These are phyloP conservation scores for Dinomys branickii DNA, from an alignment of 2,113 vertebrate genomes.

Conservation along the genomic window DNA sequence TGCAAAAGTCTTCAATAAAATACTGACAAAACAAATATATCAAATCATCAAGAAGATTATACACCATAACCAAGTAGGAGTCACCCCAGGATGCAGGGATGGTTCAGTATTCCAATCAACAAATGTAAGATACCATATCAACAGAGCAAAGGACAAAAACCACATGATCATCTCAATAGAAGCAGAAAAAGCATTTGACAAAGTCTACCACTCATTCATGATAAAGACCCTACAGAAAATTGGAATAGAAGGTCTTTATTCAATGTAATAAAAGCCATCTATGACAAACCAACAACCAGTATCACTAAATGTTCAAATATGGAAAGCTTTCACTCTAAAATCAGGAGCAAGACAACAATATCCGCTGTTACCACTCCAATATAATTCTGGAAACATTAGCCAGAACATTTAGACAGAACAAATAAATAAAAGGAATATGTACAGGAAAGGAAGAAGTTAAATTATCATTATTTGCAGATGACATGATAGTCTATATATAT, in stretches of 20 bases:
- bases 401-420: not conserved
- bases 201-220: not conserved
- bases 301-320: not conserved
- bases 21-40: not conserved
- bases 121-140: not conserved
- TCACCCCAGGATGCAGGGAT: not conserved
- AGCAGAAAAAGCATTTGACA: not conserved
- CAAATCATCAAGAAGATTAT: not conserved
- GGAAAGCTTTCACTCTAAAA: not conserved
- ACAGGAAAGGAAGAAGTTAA: not conserved
- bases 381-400: not conserved
- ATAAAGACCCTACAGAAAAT: not conserved
- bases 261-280: not conserved
- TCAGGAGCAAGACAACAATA: not conserved
- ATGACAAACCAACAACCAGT: not conserved
- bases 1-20: not conserved
- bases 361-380: not conserved
- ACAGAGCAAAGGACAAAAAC: not conserved
- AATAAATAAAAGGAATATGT: not conserved
- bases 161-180: not conserved
- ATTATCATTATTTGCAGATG: not conserved
- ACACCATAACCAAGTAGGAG: not conserved
- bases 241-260: not conserved
- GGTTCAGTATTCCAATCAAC: not conserved
- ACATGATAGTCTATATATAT: not conserved